A percentile compares a stretch with the other conserved stretches of the same genome.
These are phyloP conservation scores for Stenotaenia linearis DNA, from an alignment of 2,888 invertebrate genomes.

Conservation along the genomic window DNA sequence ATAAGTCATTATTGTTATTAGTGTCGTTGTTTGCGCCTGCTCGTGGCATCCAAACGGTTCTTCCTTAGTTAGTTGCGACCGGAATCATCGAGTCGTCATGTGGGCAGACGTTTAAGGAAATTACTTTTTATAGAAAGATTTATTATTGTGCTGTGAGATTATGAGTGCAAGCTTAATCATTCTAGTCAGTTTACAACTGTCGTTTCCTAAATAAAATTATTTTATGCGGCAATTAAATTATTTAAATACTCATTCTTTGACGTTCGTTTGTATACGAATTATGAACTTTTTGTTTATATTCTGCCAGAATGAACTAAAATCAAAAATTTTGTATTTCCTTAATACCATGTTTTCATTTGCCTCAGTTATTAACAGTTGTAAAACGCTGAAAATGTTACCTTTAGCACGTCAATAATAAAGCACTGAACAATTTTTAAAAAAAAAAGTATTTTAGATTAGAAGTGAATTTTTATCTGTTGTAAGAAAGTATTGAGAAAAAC, in stretches of 20 bases:
- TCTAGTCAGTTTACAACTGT: not conserved
- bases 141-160: not conserved
- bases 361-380: no score
- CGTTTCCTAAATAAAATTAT: not conserved
- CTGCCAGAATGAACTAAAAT: not conserved
- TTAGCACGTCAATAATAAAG: no score
- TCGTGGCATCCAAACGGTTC: constrained; percentile 10
- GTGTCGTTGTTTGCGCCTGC: not conserved
- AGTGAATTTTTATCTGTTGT: no score
- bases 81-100: not conserved
- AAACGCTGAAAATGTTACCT: no score
- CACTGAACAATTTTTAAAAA: no score
- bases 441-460: no score
- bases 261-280: not conserved
- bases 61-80: not conserved
- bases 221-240: not conserved
- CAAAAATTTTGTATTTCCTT: not conserved
- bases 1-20: not conserved
- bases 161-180: not conserved
- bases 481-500: no score
- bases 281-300: no score
- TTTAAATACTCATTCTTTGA: not conserved
- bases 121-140: not conserved
- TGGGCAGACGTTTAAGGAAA: not conserved
- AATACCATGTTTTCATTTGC: no score